Base-by-base conservation (phyloP, 2,113 vertebrate genomes). In the Chaenocephalus aceratus region DNA sequence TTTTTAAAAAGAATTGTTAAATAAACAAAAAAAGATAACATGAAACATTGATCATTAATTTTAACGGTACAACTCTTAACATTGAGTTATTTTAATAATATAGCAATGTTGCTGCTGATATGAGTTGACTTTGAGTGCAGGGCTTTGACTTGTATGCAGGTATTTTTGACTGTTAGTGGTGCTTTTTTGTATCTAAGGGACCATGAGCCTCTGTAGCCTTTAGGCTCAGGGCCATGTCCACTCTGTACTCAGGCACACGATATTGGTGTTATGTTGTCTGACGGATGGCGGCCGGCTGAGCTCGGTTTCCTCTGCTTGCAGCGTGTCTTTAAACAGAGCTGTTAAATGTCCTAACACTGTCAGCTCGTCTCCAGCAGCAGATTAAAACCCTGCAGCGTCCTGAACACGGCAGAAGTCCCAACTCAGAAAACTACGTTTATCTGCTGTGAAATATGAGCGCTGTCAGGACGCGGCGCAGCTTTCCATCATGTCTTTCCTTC, bases 301-400 rank as follows among this genome's bases (percentile, higher is more conserved):
- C 68, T 52, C 52, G 4, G 57, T 15, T 80, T 62, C 77, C 70
- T 73, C 62, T 8, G 34, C 67, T 34, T 3, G 46, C 61, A 52
- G 9, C 1, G 57, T 14, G 60, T 74, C 77, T 84, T 72, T 66
- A 79, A 72, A 76, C 82, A 80, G 71, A 66, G 54, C 83, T 58
- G 77, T 45, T 67, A 26, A 69, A 65, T 26, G 71, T 79, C 76
- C 56, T 52, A 51, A 79, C 82, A 75, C 23, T 79, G 82, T 75
- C 82, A 65, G 76, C 65, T 67, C 34, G n/a, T 76, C 77, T 68
- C 45, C 67, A 80, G 72, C 77, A 67, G 67, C 61, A 76, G 66
- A 80, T 76, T 45, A 72, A 62, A 48, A 49, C 72, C 7, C 48
- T 36, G 51, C 66, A 36, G 75, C 56, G 5, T 53, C 46, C 16